Evolutionary conservation across 1,140 invertebrate genomes (phyloP), one percentile per base, ranked within the genome.

Genomic region (Cyphomyrmex costatus): DNA sequence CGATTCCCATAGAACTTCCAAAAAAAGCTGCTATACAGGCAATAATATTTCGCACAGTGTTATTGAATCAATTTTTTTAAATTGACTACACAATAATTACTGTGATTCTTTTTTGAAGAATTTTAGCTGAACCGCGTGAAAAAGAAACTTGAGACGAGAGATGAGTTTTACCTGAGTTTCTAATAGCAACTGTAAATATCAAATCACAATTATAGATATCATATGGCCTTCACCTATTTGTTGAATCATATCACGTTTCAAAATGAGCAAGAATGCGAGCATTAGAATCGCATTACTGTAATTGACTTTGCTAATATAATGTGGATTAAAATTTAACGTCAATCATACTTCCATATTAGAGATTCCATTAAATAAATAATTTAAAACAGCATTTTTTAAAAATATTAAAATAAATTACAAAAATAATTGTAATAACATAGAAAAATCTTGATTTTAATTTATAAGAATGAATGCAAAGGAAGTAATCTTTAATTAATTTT

Each of bases 401-500:
- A 21, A 58, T 14, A 12, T 56, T 74, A 16, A 5, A 76, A 27
- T 5, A 76, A 51, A 53, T 5, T 33, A 36, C 6, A 33, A 33
- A 53, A 53, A n/a, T 30, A 33, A 33, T 33, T 53, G 16, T 36
- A 7, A 70, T 7, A 33, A 12, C 33, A 71, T 30, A 33, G 3
- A 0, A 21, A 33, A 1, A 70, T 51, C 0, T 71, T 53, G 53
- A n/a, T 71, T 71, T 19, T 30, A 30, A 12, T 6, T 56, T 33
- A 5, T 3, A 73, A 33, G 33, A 2, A 73, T 73, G 14, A 56
- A 33, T 56, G 8, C 8, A 12, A 33, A 0, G 3, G 4, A 53
- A 56, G 21, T n/a, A 58, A 21, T 56, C 16, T 71, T 56, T 16
- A 58, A 73, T 73, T 21, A n/a, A 24, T 74, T 42, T 74, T 42